A percentile compares a stretch with the other conserved stretches of the same genome.
These are phyloP conservation scores for Xanthia icteritia DNA, from an alignment of 2,888 invertebrate genomes.

Conservation along the genomic window DNA sequence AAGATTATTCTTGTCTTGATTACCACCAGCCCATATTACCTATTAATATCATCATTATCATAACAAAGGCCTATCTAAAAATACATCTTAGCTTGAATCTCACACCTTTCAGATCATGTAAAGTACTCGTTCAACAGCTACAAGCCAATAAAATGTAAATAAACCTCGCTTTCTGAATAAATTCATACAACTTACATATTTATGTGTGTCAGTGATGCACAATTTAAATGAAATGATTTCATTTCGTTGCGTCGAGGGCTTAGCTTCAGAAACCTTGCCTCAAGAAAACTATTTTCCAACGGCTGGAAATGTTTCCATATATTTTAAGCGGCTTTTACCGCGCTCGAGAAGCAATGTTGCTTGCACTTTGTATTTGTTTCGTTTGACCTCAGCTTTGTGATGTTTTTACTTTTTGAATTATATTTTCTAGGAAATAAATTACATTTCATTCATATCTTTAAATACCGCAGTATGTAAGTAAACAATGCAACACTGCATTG, in stretches of 20 bases:
- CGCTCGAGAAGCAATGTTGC: constrained; percentile 42
- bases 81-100: constrained; percentile 11
- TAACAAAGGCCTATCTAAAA: background rate
- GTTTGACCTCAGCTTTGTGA: constrained; percentile 38
- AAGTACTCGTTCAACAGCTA: constrained; percentile 29
- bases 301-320: constrained; percentile 47
- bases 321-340: constrained; percentile 60
- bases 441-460: constrained; percentile 17
- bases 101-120: constrained; percentile 34
- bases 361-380: constrained; percentile 52
- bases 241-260: constrained; percentile 49
- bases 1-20: no score
- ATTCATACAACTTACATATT: constrained; percentile 43
- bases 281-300: constrained; percentile 59
- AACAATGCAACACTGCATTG: background rate
- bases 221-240: constrained; percentile 55
- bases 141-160: constrained; percentile 57
- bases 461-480: constrained; percentile 1
- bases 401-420: constrained; percentile 34
- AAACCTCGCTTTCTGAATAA: constrained; percentile 46
- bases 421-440: constrained; percentile 37
- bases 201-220: constrained; percentile 43
- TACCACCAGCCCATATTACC: background rate
- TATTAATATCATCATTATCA: background rate
- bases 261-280: constrained; percentile 36